Base-by-base conservation (phyloP, 2,113 vertebrate species). In the Bos taurus region DNA sequence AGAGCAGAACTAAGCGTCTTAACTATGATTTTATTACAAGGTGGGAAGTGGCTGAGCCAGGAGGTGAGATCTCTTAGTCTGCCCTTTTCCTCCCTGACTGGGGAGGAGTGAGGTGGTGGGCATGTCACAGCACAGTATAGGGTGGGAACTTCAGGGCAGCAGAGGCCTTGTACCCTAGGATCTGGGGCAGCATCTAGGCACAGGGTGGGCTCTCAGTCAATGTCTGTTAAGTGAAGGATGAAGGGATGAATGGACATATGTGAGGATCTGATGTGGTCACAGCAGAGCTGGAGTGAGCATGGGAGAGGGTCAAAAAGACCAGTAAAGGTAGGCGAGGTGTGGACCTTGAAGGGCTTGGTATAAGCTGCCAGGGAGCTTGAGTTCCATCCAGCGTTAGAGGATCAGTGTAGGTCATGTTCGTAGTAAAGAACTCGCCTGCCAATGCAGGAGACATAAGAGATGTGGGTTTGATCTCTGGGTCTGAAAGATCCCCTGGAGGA, bases 201-300 rank as follows among this genome's bases (percentile, higher is more conserved):
- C 21, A 25, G 59, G 43, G 40, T 3, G n/a, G 43, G n/a, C 11
- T 62, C 13, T 67, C 10, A 4, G 60, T 52, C 46, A 25, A 1
- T 4, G 11, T 54, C 19, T 87, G n/a, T 26, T 28, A 30, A 82
- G 46, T 30, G 54, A 50, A 5, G 28, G 81, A 17, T 5, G 50
- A 52, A 13, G 16, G 40, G 36, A 15, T 2, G 40, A 36, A 16
- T 19, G 26, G 23, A 43, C 36, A 36, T 23, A 21, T 11, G 3
- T 0, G 23, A 17, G 54, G 25, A n/a, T 6, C 60, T 0, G 0
- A 1, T 6, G 19, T 19, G 56, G 30, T 33, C 7, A 11, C 6
- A 14, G 28, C 9, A 13, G 36, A 43, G 26, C 6, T 16, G 48
- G n/a, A 19, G 33, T 3, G 90, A 23, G 19, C 0, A 3, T 8